Conservation (phyloP, 2,888 invertebrate genomes). For the Saturnia japonica region DNA sequence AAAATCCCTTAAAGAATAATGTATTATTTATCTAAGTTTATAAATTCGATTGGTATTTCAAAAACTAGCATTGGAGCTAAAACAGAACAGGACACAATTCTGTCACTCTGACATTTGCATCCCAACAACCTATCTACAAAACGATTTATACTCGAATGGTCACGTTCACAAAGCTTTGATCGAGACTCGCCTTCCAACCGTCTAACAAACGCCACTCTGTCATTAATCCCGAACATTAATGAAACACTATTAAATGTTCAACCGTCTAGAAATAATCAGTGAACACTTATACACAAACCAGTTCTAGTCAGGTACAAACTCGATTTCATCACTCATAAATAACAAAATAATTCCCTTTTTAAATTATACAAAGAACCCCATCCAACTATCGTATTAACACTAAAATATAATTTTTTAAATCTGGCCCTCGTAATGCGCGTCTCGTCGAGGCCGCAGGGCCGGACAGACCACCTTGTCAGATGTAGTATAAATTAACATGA, state of each 20-base stretch:
- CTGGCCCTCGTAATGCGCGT: constrained; percentile 19
- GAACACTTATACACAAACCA: constrained; percentile 29
- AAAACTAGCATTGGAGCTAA: not conserved
- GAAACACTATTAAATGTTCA: constrained; percentile 40
- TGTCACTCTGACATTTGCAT: not conserved
- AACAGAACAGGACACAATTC: not conserved
- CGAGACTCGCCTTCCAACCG: constrained; percentile 38
- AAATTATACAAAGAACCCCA: constrained; percentile 53
- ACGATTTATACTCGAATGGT: constrained; percentile 42
- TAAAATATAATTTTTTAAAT: constrained; percentile 73
- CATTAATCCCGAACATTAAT: not conserved
- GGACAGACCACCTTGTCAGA: constrained; percentile 73
- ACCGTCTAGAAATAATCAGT: constrained; percentile 50
- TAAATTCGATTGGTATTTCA: not conserved
- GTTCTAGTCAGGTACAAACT: constrained; percentile 10
- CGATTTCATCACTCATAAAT: constrained; percentile 3
- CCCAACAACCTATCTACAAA: constrained; percentile 25
- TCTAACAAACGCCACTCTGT: constrained; percentile 14
- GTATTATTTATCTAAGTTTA: not conserved
- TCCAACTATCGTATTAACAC: constrained; percentile 69
- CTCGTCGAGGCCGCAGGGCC: constrained; percentile 37
- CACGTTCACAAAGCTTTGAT: constrained; percentile 59
- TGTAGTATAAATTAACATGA: constrained; percentile 68
- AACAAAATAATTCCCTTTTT: constrained; percentile 46
- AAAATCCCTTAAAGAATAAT: too few species aligned